Conservation (phyloP, 2,888 invertebrate species). For the Drosophila maculinotata region DNA sequence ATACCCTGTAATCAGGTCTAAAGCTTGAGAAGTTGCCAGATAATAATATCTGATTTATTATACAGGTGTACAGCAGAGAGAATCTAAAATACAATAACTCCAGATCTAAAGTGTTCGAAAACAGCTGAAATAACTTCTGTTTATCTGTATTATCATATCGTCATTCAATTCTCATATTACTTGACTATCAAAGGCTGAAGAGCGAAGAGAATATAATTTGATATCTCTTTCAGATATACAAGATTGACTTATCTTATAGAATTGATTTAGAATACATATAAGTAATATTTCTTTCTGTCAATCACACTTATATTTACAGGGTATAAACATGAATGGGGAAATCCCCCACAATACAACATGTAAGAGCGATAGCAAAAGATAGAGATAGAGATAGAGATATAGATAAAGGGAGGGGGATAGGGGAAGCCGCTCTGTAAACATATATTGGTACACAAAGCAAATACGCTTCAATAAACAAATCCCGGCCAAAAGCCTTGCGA, state of each 20-base stretch:
- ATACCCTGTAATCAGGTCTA: constrained; percentile 4
- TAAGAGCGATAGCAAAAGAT: not conserved
- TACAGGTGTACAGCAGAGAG: too few species aligned
- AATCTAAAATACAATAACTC: too few species aligned
- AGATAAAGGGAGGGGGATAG: not conserved
- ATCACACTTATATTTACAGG: not conserved
- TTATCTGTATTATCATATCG: too few species aligned
- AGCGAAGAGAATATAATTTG: too few species aligned
- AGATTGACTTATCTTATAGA: not conserved
- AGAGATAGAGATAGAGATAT: constrained; percentile 1
- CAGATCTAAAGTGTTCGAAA: too few species aligned
- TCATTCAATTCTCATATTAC: too few species aligned
- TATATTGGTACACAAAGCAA: constrained; percentile 45
- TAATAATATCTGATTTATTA: not conserved
- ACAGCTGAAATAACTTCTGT: too few species aligned
- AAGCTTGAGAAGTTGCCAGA: not conserved
- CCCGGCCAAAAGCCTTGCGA: constrained; percentile 18
- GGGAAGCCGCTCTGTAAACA: constrained; percentile 28
- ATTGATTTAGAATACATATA: too few species aligned
- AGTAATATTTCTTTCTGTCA: not conserved
- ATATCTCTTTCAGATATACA: too few species aligned
- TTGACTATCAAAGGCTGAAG: too few species aligned
- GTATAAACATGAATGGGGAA: constrained; percentile 25
- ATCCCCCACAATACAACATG: constrained; percentile 39
- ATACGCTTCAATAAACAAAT: constrained; percentile 69